Evolutionary conservation across 1,140 invertebrate genomes (phyloP).

Genomic region (honey bee (Apis mellifera)): Amel_HAv3.1 CM009937.2:11038001-11038500

Average conservation of each 20-base stretch:
- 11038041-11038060: slow-evolving; percentile 95
- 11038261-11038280: slow-evolving; percentile 73
- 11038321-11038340: slow-evolving; percentile 92
- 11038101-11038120: slow-evolving; percentile 98
- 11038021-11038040: slow-evolving; percentile 97
- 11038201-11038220: not conserved
- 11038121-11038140: slow-evolving; percentile 95
- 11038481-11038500: slow-evolving; percentile 71
- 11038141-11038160: slow-evolving; percentile 96
- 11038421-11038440: slow-evolving; percentile 71
- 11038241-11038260: slow-evolving; percentile 31
- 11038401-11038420: slow-evolving; percentile 72
- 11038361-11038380: slow-evolving; percentile 85
- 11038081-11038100: slow-evolving; percentile 91
- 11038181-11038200: slow-evolving; percentile 13
- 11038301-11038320: slow-evolving; percentile 88
- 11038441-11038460: slow-evolving; percentile 72
- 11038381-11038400: slow-evolving; percentile 75
- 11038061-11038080: slow-evolving; percentile 98
- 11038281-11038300: slow-evolving; percentile 85
- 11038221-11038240: slow-evolving; percentile 9
- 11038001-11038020: slow-evolving; percentile 98
- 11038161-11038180: slow-evolving; percentile 94
- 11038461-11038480: slow-evolving; percentile 77
- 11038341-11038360: slow-evolving; percentile 92